Evolutionary conservation across 1,140 invertebrate genomes (phyloP).

Genomic region (Calliphora vicina): DNA sequence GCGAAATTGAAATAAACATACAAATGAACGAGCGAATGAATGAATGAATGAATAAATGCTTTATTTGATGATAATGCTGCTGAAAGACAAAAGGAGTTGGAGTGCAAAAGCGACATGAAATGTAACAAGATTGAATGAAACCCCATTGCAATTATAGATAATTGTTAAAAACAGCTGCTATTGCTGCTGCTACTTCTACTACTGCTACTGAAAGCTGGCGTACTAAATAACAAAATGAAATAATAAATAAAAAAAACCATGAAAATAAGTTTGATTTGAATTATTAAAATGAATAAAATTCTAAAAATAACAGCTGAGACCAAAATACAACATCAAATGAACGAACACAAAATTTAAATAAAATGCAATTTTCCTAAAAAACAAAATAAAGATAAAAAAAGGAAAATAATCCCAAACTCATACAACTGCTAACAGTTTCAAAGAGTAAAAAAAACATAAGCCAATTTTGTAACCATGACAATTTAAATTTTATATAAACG

Average conservation of each 20-base stretch:
- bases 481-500: background rate
- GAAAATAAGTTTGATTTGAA: slow-evolving; percentile 32
- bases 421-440: background rate
- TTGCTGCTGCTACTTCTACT: background rate
- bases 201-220: background rate
- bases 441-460: background rate
- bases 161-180: slow-evolving; percentile 31
- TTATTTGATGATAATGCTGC: background rate
- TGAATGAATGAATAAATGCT: background rate
- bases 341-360: background rate
- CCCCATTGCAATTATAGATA: slow-evolving; percentile 34
- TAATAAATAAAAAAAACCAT: background rate
- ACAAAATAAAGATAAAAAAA: background rate
- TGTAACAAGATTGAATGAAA: background rate
- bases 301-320: background rate
- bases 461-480: background rate
- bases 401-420: background rate
- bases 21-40: background rate
- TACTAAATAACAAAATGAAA: background rate
- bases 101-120: background rate
- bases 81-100: background rate
- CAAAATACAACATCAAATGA: background rate
- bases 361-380: slow-evolving; percentile 16
- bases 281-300: slow-evolving; percentile 25
- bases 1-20: background rate